Base-by-base conservation (phyloP, 2,888 invertebrate species). In the Mesorhabditis spiculigera region DNA sequence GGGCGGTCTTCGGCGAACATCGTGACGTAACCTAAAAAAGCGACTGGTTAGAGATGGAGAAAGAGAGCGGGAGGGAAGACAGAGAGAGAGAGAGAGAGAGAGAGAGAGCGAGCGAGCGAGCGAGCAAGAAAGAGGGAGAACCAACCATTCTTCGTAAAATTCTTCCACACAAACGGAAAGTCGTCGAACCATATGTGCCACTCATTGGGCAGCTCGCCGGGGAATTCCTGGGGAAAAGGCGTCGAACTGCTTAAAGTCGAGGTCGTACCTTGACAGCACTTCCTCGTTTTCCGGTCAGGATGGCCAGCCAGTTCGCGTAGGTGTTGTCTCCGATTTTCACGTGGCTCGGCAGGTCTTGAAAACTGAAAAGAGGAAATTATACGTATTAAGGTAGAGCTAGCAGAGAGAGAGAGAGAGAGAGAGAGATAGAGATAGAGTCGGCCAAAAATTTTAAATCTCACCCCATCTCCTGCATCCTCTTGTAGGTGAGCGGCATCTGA, bases 261-360 rank as follows among this genome's bases (percentile, higher is more conserved):
- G 4, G 6, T 44, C 63, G 43, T 65, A 66, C 68, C 58, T 69
- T 61, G 28, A 70, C 71, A 68, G 68, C 74, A 4, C 70, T 72
- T 43, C 72, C 77, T 45, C 76, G 66, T 68, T 76, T 75, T 1
- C 86, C 86, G 3, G 82, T 77, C 16, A 86, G 77, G 78, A 87
- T 81, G 2, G 86, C 86, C 5, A 85, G 69, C 43, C 86, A 73
- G 70, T 87, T 87, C 4, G 82, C 83, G 69, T 83, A 87, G 0
- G 87, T 87, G 70, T 87, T 87, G 74, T 87, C 87, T 4, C 84
- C 86, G 42, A 87, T 86, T 71, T 87, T 87, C 70, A 84, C 86
- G 73, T 86, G 86, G 5, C 78, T 75, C 42, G 71, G 58, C 72
- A 81, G 67, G 58, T 77, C 76, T 1, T 75, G 62, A 58, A 81